Evolutionary conservation across 92 coral and sea anemone species (phyloP).

Genomic region (Epizoanthus ramosus): DNA sequence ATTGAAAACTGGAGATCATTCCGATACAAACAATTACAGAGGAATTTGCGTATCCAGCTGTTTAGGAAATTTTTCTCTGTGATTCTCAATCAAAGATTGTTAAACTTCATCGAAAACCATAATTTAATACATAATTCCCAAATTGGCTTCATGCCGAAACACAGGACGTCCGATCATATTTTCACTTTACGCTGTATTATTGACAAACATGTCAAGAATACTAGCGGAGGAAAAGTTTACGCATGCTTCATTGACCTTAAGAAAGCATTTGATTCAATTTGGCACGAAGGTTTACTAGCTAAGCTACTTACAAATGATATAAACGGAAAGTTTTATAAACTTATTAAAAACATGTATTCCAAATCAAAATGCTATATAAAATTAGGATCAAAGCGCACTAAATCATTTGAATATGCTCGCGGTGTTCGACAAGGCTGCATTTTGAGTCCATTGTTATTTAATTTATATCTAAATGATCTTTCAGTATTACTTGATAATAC

Average conservation of each 20-base stretch:
- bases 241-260: too few relatives aligned
- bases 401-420: too few relatives aligned
- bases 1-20: slow-evolving; percentile 42
- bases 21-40: slow-evolving; percentile 34
- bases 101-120: slow-evolving; percentile 12
- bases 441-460: too few relatives aligned
- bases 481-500: too few relatives aligned
- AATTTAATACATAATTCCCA: slow-evolving; percentile 43
- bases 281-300: slow-evolving; percentile 47
- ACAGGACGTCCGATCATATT: slow-evolving; percentile 55
- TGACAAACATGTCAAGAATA: too few relatives aligned
- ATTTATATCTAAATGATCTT: too few relatives aligned
- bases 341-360: slow-evolving; percentile 55
- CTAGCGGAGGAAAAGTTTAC: too few relatives aligned
- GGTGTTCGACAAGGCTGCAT: too few relatives aligned
- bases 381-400: too few relatives aligned
- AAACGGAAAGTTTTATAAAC: background rate
- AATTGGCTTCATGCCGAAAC: slow-evolving; percentile 47
- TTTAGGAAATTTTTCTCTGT: slow-evolving; percentile 25
- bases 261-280: slow-evolving; percentile 3
- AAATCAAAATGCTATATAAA: too few relatives aligned
- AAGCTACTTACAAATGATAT: slow-evolving; percentile 31
- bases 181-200: slow-evolving; percentile 17
- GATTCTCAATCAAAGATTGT: slow-evolving; percentile 41
- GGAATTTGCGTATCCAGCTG: too few relatives aligned